Conservation (phyloP, 2,113 vertebrate genomes). For the Onychostruthus taczanowskii region DNA sequence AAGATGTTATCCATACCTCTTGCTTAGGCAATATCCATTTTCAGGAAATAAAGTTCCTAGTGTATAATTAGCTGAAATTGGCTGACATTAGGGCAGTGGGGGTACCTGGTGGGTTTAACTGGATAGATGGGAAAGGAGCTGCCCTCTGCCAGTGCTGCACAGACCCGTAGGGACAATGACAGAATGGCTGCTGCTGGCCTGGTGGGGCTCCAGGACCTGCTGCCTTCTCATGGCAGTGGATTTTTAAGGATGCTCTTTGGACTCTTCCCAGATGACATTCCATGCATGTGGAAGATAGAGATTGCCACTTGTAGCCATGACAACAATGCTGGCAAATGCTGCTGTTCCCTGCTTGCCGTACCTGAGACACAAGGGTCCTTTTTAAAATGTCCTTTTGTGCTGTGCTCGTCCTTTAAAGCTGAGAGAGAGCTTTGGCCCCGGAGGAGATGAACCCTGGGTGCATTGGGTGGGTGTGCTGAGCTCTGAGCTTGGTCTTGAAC, state of each 20-base stretch:
- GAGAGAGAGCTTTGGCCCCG: not conserved
- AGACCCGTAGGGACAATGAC: accelerated
- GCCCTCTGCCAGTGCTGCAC: not conserved
- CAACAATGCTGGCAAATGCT: not conserved
- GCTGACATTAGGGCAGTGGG: not conserved
- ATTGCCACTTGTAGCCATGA: slow-evolving; percentile 17
- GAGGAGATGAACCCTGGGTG: not conserved
- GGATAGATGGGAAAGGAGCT: not conserved
- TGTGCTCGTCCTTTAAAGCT: not conserved
- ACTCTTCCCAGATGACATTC: not conserved
- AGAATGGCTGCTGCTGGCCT: not conserved
- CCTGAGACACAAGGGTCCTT: not conserved
- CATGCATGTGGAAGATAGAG: not conserved
- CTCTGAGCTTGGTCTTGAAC: not conserved
- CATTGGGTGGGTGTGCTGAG: not conserved
- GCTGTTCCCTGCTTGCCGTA: not conserved
- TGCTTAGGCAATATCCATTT: slow-evolving; percentile 64
- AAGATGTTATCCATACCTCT: slow-evolving; percentile 73
- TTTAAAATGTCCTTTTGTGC: not conserved
- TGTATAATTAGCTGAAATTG: slow-evolving; percentile 67
- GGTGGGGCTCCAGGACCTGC: not conserved
- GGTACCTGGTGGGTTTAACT: not conserved
- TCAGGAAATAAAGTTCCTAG: slow-evolving; percentile 73
- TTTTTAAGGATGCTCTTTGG: not conserved
- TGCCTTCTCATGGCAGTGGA: not conserved